Conservation (phyloP, 2,113 vertebrate genomes). For the Alethe castanea region DNA sequence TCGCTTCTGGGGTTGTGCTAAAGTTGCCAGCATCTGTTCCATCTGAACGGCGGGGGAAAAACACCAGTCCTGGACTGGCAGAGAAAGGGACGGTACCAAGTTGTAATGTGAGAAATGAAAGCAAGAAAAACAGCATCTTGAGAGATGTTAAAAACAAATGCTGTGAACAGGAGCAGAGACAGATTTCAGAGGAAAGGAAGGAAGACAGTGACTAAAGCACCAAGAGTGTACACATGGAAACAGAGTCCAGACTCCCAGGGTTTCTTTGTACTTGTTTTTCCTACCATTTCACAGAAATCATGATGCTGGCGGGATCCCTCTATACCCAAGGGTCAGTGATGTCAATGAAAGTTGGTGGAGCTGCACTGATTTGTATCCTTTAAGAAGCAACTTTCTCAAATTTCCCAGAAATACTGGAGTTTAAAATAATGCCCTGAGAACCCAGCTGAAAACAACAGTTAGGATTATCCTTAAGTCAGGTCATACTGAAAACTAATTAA, state of each 20-base stretch:
- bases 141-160: background rate
- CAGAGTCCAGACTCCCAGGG: background rate
- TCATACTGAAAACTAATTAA: background rate
- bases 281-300: conserved; percentile 17
- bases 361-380: background rate
- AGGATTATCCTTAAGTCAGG: background rate
- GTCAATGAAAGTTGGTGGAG: conserved; percentile 10
- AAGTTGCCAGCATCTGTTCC: conserved; percentile 28
- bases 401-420: background rate
- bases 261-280: conserved; percentile 41
- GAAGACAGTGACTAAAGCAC: conserved; percentile 46
- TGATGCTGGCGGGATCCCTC: background rate
- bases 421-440: conserved; percentile 35
- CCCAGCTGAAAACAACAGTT: background rate
- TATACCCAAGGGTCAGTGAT: conserved; percentile 8
- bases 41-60: background rate
- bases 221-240: background rate
- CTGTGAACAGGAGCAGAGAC: conserved; percentile 15
- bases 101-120: background rate
- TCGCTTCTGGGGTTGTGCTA: background rate
- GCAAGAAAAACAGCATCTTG: conserved; percentile 24
- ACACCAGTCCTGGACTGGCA: background rate
- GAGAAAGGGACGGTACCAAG: conserved; percentile 1
- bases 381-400: conserved; percentile 2
- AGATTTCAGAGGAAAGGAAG: conserved; percentile 40